A percentile compares a stretch with the other conserved stretches of the same genome.
Conservation (phyloP, 2,888 invertebrate genomes). For the Patella ulyssiponensis region DNA sequence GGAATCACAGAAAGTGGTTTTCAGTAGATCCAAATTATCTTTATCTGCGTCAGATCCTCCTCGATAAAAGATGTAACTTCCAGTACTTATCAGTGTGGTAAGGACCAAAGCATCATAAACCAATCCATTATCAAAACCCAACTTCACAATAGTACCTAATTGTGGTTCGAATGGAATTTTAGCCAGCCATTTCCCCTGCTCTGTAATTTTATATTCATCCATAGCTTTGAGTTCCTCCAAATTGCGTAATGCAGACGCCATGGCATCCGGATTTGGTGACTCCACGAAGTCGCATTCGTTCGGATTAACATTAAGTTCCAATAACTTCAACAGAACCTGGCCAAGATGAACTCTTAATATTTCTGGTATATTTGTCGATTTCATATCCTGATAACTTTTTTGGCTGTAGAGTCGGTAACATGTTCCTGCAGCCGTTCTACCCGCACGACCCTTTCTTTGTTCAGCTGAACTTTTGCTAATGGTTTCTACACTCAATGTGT, state of each 20-base stretch:
- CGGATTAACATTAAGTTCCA: constrained; percentile 63
- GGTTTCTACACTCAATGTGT: constrained; percentile 52
- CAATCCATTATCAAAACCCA: constrained; percentile 47
- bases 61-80: constrained; percentile 63
- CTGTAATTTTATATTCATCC: constrained; percentile 54
- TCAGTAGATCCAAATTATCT: constrained; percentile 52
- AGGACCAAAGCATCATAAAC: constrained; percentile 60
- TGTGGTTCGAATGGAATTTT: constrained; percentile 66
- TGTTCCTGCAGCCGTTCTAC: constrained; percentile 68
- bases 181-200: constrained; percentile 63
- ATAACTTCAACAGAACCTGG: constrained; percentile 63
- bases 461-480: constrained; percentile 70
- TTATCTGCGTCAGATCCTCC: constrained; percentile 55
- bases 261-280: constrained; percentile 54
- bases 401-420: constrained; percentile 70
- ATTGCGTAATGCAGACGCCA: constrained; percentile 53
- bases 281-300: constrained; percentile 68
- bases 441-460: constrained; percentile 72
- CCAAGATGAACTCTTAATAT: constrained; percentile 65
- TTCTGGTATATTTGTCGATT: constrained; percentile 63
- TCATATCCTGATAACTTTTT: constrained; percentile 62
- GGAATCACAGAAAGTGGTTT: constrained; percentile 57
- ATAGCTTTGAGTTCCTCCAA: constrained; percentile 63
- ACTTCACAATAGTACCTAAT: constrained; percentile 54
- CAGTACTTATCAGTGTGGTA: constrained; percentile 59